Conservation (phyloP, 2,113 vertebrate genomes). For the Bettongia penicillata region DNA sequence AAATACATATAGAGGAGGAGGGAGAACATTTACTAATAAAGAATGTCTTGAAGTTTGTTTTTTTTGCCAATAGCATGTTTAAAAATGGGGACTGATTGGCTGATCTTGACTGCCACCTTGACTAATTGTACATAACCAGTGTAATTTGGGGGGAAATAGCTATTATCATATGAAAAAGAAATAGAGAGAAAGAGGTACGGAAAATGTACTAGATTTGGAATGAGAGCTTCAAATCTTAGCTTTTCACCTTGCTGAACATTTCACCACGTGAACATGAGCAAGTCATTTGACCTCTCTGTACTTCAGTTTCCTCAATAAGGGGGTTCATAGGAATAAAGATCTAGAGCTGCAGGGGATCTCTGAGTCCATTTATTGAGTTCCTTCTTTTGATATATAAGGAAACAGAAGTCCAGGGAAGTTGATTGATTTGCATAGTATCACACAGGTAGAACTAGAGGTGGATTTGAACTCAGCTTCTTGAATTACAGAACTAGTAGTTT, state of each 20-base stretch:
- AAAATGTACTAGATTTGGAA: neutral
- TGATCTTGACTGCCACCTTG: constrained; percentile 68
- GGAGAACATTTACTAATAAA: constrained; percentile 54
- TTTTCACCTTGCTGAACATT: neutral
- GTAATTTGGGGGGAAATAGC: constrained; percentile 50
- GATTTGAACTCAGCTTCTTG: neutral
- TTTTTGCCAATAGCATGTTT: constrained; percentile 66
- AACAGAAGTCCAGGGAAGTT: neutral
- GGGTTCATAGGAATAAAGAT: neutral
- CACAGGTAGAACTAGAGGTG: neutral
- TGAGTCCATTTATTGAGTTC: neutral
- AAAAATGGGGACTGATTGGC: constrained; percentile 58
- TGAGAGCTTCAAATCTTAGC: neutral
- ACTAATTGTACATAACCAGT: constrained; percentile 75
- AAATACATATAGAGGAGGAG: constrained; percentile 35
- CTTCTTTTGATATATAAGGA: neutral
- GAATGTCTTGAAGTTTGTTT: constrained; percentile 34
- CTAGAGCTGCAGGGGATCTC: neutral
- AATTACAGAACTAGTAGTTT: neutral
- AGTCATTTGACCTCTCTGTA: neutral
- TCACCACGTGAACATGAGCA: neutral
- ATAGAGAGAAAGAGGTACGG: neutral
- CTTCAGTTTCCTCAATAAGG: neutral
- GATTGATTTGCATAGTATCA: neutral
- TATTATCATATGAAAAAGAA: neutral